Evolutionary conservation across 2,888 invertebrate species (phyloP), one percentile per base, ranked within the genome.

Genomic region (Odontomyia ornata): DNA sequence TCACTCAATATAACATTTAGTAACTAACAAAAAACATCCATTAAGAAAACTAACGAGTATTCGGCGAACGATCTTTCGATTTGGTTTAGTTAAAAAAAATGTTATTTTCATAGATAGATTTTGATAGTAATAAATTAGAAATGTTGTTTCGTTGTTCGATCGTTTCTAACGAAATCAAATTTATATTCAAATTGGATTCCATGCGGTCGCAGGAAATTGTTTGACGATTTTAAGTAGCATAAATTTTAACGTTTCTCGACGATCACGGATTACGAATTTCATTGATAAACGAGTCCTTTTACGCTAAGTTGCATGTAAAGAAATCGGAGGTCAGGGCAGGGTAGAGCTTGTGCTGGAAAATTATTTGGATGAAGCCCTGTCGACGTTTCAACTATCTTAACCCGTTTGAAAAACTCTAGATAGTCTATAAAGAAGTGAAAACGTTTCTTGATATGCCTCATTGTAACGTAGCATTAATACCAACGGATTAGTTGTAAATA

Each of bases 1-100:
- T 92, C 92, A 86, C 90, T 92, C 88, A 92, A 92, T 89, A 91
- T 91, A 82, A 91, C 91, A 85, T 90, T 92, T 86, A 91, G 89
- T 86, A 89, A 89, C 84, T 89, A 85, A 85, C 80, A 52, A 64
- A 77, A 77, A 75, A 62, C 57, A 67, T 75, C 52, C n/a, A n/a
- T 15, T 23, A 18, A 11, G 3, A 36, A 47, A 25, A 47, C 27
- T 43, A 56, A 52, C 69, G 76, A 69, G 67, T 27, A 71, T 76
- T 56, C 71, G 57, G 23, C 23, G 46, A 75, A 46, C 27, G 25
- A 52, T 65, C 46, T 67, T 67, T 47, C 64, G 47, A 67, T 76
- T 67, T 46, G 18, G 27, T 57, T 60, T 21, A 73, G 1, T 60
- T 11, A 36, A 30, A 25, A 23, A 67, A 9, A 3, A 18, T 69